phyloP scores from a whole-genome alignment of 1,140 invertebrate genomes.

The Limonius californicus region DNA sequence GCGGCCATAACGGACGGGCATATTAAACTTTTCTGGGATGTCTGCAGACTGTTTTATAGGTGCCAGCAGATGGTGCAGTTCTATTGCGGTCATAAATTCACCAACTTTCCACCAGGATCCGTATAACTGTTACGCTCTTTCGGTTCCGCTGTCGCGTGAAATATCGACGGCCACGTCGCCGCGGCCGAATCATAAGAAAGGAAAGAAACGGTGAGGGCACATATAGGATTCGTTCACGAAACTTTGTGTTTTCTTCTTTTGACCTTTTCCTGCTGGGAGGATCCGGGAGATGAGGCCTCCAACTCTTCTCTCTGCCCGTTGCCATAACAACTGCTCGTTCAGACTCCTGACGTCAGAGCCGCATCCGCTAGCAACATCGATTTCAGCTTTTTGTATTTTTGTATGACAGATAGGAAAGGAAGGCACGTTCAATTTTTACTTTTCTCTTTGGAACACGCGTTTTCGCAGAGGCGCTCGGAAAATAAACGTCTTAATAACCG shows the following conservation, averaged over 20 bases:
- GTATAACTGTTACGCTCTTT: constrained; percentile 12
- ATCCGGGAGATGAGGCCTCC: constrained; percentile 11
- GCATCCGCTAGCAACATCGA: constrained; percentile 14
- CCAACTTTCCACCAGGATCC: constrained; percentile 21
- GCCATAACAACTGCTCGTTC: constrained; percentile 7
- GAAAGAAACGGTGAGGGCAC: too few species aligned
- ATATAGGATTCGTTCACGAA: too few species aligned
- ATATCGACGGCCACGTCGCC: background rate
- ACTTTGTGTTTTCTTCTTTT: constrained; percentile 1
- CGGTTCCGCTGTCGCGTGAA: background rate
- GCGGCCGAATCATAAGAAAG: background rate
- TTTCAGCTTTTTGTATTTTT: constrained; percentile 15
- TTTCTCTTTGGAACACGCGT: too few species aligned
- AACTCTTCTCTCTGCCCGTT: constrained; percentile 13
- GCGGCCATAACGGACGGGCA: constrained; percentile 17
- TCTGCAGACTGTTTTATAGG: constrained; percentile 32
- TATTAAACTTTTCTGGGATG: constrained; percentile 31
- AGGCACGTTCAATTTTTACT: background rate
- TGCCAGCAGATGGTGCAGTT: constrained; percentile 28
- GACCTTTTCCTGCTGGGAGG: constrained; percentile 1
- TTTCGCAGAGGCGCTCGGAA: too few species aligned
- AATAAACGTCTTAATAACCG: too few species aligned
- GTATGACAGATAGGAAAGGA: constrained; percentile 5
- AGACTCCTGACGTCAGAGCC: constrained; percentile 11
- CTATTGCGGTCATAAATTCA: constrained; percentile 37